Evolutionary conservation across 2,113 vertebrate species (phyloP).

Genomic region (Haplochromis vanheusdeni): DNA sequence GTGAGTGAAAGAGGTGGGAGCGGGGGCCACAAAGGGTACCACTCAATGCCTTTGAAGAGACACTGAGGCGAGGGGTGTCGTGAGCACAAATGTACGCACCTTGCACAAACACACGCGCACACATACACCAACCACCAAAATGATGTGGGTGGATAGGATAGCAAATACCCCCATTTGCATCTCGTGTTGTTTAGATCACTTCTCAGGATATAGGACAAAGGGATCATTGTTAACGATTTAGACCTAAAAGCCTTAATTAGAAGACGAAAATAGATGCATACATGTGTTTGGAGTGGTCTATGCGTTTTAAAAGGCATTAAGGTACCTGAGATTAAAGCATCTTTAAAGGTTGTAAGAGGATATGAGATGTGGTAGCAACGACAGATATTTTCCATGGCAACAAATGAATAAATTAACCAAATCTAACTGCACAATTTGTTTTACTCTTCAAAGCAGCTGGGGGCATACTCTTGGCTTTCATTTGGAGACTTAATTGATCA

Average conservation of each 20-base stretch:
- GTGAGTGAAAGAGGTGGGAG: constrained; percentile 53
- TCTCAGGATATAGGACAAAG: constrained; percentile 48
- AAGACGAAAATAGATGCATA: constrained; percentile 24
- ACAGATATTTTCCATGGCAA: background rate
- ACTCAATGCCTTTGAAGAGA: constrained; percentile 75
- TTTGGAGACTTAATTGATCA: background rate
- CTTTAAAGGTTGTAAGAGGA: constrained; percentile 10
- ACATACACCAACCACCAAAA: constrained; percentile 1
- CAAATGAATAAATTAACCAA: background rate
- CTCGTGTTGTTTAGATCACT: constrained; percentile 38
- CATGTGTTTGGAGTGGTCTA: constrained; percentile 18
- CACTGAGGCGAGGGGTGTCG: constrained; percentile 55
- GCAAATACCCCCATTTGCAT: constrained; percentile 58
- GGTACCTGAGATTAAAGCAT: constrained; percentile 44
- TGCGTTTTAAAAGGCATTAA: constrained; percentile 33
- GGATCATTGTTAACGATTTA: constrained; percentile 28
- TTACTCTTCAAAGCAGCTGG: background rate
- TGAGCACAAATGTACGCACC: constrained; percentile 42
- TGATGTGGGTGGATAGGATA: constrained; percentile 47
- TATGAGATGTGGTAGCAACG: background rate
- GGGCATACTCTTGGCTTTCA: background rate
- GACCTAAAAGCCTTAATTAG: constrained; percentile 45
- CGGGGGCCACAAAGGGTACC: constrained; percentile 59
- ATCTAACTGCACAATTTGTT: background rate
- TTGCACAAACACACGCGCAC: constrained; percentile 13